Conservation (phyloP, 1,140 invertebrate genomes). For the Muscidifurax raptorellus region DNA sequence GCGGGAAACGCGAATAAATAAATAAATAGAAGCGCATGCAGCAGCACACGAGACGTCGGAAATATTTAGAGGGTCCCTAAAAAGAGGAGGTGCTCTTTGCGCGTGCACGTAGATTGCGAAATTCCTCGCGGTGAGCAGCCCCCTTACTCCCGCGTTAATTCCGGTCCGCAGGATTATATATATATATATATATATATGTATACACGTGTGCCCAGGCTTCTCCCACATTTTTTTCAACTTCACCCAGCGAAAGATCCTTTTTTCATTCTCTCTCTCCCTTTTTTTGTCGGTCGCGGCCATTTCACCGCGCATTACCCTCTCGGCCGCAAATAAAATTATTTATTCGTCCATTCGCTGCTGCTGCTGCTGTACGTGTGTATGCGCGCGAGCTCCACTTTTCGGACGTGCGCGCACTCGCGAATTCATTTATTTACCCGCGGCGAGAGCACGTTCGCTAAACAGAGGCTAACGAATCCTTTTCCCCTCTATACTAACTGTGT, state of each 20-base stretch:
- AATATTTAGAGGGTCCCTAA: slow-evolving; percentile 31
- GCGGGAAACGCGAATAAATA: slow-evolving; percentile 44
- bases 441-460: slow-evolving; percentile 64
- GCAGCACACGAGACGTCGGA: slow-evolving; percentile 22
- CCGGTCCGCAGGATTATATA: slow-evolving; percentile 40
- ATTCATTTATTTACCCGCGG: slow-evolving; percentile 65
- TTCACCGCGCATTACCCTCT: slow-evolving; percentile 45
- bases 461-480: slow-evolving; percentile 64
- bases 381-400: slow-evolving; percentile 54
- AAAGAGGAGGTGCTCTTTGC: slow-evolving; percentile 9
- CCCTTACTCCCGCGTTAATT: slow-evolving; percentile 35
- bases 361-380: slow-evolving; percentile 42
- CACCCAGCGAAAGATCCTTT: background rate
- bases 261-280: background rate
- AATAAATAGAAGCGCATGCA: slow-evolving; percentile 34
- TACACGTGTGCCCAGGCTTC: slow-evolving; percentile 12
- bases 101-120: slow-evolving; percentile 28
- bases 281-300: background rate
- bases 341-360: slow-evolving; percentile 55
- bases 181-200: too few species aligned
- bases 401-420: slow-evolving; percentile 61
- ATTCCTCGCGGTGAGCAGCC: slow-evolving; percentile 17
- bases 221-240: background rate
- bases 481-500: background rate
- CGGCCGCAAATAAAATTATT: slow-evolving; percentile 64